Evolutionary conservation across 2,888 invertebrate genomes (phyloP).

Genomic region (Malthinus seriepunctatus): DNA sequence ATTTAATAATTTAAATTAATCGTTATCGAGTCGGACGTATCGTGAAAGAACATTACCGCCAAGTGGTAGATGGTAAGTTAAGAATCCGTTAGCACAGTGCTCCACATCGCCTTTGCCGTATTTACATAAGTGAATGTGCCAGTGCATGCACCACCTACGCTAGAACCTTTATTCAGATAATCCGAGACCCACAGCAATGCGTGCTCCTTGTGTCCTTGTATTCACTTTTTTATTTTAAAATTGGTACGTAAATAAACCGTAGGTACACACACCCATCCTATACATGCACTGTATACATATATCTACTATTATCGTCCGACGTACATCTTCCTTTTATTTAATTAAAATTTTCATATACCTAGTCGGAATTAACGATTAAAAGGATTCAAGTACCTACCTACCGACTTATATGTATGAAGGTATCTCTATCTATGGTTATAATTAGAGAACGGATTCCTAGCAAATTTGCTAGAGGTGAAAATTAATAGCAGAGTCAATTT

Average conservation of each 20-base stretch:
- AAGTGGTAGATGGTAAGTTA: slow-evolving; percentile 18
- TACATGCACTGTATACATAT: too few species aligned
- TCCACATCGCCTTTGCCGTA: slow-evolving; percentile 31
- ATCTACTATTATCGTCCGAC: too few species aligned
- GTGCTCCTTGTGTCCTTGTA: slow-evolving; percentile 20
- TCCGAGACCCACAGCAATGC: slow-evolving; percentile 20
- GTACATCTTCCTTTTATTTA: too few species aligned
- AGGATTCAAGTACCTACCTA: too few species aligned
- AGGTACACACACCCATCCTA: too few species aligned
- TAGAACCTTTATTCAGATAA: slow-evolving; percentile 23
- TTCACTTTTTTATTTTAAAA: slow-evolving; percentile 9
- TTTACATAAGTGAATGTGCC: slow-evolving; percentile 31
- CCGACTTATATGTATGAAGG: too few species aligned
- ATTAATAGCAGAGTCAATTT: too few species aligned
- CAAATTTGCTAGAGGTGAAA: too few species aligned
- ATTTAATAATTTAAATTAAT: slow-evolving; percentile 11
- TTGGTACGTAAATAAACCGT: neutral
- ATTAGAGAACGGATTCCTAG: too few species aligned
- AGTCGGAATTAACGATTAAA: too few species aligned
- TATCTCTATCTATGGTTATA: too few species aligned
- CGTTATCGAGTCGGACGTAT: slow-evolving; percentile 2
- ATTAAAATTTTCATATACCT: too few species aligned
- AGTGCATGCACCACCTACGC: slow-evolving; percentile 25
- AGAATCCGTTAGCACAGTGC: slow-evolving; percentile 35
- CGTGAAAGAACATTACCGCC: slow-evolving; percentile 18